Evolutionary conservation across 1,140 invertebrate genomes (phyloP).

Genomic region (Stegodyphus dumicola): DNA sequence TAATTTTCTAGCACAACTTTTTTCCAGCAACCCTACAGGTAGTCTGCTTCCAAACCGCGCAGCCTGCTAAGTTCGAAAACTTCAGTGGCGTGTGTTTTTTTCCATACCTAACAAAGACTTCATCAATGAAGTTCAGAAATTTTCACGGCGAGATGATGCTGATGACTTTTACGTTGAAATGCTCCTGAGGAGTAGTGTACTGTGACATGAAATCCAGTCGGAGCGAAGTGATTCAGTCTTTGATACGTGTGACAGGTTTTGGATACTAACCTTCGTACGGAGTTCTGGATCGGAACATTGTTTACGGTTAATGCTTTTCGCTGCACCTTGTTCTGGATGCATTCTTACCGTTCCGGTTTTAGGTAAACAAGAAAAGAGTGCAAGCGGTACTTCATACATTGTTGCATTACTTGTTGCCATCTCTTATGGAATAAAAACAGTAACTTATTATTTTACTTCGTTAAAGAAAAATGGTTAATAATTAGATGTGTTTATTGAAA

Average conservation of each 20-base stretch:
- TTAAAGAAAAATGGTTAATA: neutral
- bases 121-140: constrained; percentile 11
- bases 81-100: neutral
- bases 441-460: neutral
- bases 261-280: neutral
- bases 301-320: constrained; percentile 17
- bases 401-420: neutral
- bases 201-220: neutral
- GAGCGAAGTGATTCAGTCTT: neutral
- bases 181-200: neutral
- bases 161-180: neutral
- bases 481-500: no score
- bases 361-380: neutral
- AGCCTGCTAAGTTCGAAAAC: constrained; percentile 50
- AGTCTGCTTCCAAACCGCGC: constrained; percentile 42
- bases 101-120: constrained; percentile 30
- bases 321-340: neutral
- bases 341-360: neutral
- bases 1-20: neutral
- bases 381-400: neutral
- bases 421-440: neutral
- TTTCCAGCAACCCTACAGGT: constrained; percentile 44
- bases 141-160: neutral
- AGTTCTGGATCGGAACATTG: constrained; percentile 25
- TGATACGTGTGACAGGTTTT: neutral